Conservation (phyloP, 2,888 invertebrate genomes). For the Hypolimnas misippus region DNA sequence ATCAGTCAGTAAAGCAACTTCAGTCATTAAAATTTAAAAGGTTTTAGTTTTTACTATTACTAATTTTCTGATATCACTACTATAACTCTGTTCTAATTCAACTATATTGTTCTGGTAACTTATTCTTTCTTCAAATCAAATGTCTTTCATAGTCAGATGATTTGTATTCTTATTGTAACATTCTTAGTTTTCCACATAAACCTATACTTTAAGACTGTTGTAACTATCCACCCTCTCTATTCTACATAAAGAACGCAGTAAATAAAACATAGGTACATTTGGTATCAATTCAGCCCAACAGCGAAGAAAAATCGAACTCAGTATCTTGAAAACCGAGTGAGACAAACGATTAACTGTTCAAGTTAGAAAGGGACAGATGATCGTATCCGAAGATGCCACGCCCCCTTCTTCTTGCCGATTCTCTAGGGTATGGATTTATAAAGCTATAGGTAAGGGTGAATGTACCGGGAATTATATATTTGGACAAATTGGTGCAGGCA, state of each 20-base stretch:
- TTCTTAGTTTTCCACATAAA: no score
- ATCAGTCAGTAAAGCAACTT: no score
- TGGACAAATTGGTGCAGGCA: slow-evolving; percentile 28
- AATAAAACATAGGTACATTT: slow-evolving; percentile 28
- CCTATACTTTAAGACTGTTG: neutral
- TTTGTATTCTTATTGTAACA: no score
- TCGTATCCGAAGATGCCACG: slow-evolving; percentile 44
- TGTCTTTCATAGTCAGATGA: no score
- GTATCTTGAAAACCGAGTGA: slow-evolving; percentile 43
- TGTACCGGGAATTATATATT: slow-evolving; percentile 37
- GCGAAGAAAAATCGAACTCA: slow-evolving; percentile 40
- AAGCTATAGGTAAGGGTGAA: slow-evolving; percentile 36
- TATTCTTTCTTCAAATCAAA: no score
- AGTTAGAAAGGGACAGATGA: slow-evolving; percentile 43
- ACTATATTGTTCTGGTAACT: no score
- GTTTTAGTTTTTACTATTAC: no score
- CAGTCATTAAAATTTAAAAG: no score
- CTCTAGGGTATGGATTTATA: slow-evolving; percentile 43
- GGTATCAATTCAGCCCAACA: slow-evolving; percentile 33
- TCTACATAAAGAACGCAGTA: slow-evolving; percentile 12
- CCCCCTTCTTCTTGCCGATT: slow-evolving; percentile 47
- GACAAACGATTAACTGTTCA: slow-evolving; percentile 35
- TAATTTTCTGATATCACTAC: no score
- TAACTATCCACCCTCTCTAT: neutral
- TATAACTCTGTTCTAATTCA: no score